Percentiles rank a stretch among this genome's conserved stretches.
phyloP scores from a whole-genome alignment of 2,888 invertebrate species.

The Sinopyrophorus schimmeli region DNA sequence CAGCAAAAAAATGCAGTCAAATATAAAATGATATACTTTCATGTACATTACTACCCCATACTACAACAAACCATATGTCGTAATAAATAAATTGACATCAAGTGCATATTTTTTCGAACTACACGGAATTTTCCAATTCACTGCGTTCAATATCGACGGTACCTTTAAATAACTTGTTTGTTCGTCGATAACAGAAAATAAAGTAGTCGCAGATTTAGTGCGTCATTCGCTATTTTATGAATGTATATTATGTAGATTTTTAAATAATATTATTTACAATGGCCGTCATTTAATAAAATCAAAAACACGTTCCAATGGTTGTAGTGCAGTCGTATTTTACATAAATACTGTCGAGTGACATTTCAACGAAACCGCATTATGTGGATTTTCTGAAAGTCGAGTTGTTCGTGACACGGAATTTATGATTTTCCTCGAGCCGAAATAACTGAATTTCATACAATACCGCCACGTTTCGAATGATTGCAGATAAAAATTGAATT shows the following conservation, averaged over 20 bases:
- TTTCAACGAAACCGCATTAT: constrained; percentile 2
- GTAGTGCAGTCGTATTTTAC: constrained; percentile 12
- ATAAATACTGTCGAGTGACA: constrained; percentile 7
- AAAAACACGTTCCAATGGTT: constrained; percentile 5
- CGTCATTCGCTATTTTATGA: constrained; percentile 6
- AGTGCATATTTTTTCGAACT: constrained; percentile 20
- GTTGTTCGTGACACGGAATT: constrained; percentile 14
- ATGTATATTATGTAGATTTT: no score
- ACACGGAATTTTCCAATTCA: constrained; percentile 22
- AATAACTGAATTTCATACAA: no score
- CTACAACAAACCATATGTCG: constrained; percentile 5
- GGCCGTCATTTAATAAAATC: constrained; percentile 14
- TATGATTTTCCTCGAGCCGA: constrained; percentile 1
- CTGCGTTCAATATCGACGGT: constrained; percentile 18
- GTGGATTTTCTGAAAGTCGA: constrained; percentile 3
- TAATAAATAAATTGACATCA: constrained; percentile 23
- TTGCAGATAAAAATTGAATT: no score
- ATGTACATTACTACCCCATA: constrained; percentile 1
- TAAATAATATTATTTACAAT: no score
- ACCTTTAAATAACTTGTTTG: constrained; percentile 21
- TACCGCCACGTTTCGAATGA: no score
- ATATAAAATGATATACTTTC: no score
- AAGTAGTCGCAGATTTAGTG: constrained; percentile 18
- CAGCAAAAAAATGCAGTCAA: no score
- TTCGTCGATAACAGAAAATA: constrained; percentile 28